These are phyloP conservation scores for Agonum fuliginosum DNA, from an alignment of 2,888 invertebrate species.

Conservation along the genomic window DNA sequence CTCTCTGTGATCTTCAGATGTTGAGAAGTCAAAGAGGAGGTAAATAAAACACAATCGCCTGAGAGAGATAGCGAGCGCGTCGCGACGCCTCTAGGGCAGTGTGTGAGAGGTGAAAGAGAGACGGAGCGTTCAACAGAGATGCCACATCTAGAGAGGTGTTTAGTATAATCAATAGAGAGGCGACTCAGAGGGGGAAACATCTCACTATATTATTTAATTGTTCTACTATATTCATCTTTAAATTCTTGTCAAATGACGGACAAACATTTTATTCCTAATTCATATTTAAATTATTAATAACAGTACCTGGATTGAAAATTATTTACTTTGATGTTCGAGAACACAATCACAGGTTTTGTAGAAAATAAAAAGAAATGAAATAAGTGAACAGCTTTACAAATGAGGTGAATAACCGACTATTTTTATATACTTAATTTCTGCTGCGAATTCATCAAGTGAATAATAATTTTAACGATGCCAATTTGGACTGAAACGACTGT, in stretches of 20 bases:
- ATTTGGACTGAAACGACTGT: too few relatives aligned
- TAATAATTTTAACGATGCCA: too few relatives aligned
- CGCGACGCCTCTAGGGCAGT: constrained; percentile 34
- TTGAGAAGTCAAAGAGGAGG: not conserved
- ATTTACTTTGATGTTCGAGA: too few relatives aligned
- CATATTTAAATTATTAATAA: too few relatives aligned
- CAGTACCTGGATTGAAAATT: too few relatives aligned
- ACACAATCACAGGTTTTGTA: too few relatives aligned
- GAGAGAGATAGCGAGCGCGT: constrained; percentile 4
- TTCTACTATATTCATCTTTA: too few relatives aligned
- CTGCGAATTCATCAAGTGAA: not conserved
- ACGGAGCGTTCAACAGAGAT: not conserved
- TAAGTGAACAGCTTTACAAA: not conserved
- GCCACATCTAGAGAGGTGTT: constrained; percentile 44
- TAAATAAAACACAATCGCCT: constrained; percentile 2
- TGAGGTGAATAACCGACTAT: not conserved
- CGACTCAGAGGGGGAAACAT: too few relatives aligned
- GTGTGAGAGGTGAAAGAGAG: constrained; percentile 21
- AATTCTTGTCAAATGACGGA: too few relatives aligned
- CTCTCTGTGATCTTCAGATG: too few relatives aligned
- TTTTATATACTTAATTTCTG: not conserved
- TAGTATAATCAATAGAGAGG: constrained; percentile 58
- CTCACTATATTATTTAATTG: too few relatives aligned
- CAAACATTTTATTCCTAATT: too few relatives aligned
- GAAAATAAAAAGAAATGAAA: not conserved